Base-by-base conservation (phyloP, 2,113 vertebrate genomes). In the Tragelaphus buxtoni region DNA sequence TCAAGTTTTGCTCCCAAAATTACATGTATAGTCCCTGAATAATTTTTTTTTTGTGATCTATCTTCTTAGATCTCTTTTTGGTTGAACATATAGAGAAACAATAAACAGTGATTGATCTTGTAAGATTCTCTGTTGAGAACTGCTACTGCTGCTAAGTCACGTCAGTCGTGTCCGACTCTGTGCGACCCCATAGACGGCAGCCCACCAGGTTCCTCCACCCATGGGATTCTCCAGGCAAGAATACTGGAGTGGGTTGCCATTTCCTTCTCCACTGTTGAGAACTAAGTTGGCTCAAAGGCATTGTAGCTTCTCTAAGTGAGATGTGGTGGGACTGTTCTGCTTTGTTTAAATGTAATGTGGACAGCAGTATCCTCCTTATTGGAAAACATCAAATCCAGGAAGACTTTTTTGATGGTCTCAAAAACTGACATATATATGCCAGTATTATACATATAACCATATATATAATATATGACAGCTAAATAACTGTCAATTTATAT, bases 101-200 rank as follows among this genome's bases (percentile, higher is more conserved):
- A 20, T 85, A 89, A 81, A 49, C 90, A 89, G 49, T 94, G 63
- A 93, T 80, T 84, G 47, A 30, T 51, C 32, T 77, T 88, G 3
- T 92, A 88, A 88, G 39, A 88, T 93, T 95, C 95, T 96, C 85
- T 88, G 24, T 51, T 95, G 74, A 86, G 58, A 88, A 96, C 47
- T 28, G 42, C 42, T 42, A 6, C 42, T 42, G 42, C 42, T 42
- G 42, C 42, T 42, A 42, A 42, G 42, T 42, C 5, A 42, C 42
- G 42, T 42, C 42, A 42, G 42, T 42, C 5, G 42, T 42, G 42
- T 42, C 42, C 42, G 5, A 42, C 42, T 42, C 42, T 42, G 42
- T 42, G 42, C 42, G 42, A 42, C 42, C 42, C 42, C 42, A 42
- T 42, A 42, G 42, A 42, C 42, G 5, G 42, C 42, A 42, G 42